Evolutionary conservation across 2,797 vertebrate species (phyloP), one percentile per base, ranked within the genome.

Genomic region (Cyclura pinguis): DNA sequence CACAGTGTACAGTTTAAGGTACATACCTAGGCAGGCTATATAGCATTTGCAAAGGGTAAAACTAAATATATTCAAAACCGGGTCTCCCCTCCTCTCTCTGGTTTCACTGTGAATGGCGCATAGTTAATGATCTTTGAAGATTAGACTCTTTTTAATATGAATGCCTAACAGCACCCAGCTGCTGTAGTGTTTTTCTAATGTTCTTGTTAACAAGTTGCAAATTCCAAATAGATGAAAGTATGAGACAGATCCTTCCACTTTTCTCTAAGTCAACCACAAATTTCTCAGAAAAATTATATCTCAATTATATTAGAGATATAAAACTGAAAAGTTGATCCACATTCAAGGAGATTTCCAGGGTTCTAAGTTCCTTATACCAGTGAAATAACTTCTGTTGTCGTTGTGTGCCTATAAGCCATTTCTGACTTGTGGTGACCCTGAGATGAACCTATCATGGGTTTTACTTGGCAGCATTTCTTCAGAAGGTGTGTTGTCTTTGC

Each of bases 91-190:
- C 8, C 57, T 13, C 10, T 73, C 35, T 57, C 32, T n/a, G 83
- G 83, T 87, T 52, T 86, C 93, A 22, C 42, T 92, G 64, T 38
- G 84, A 91, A 93, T 80, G 72, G n/a, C 89, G 85, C 57, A 64
- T 3, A 8, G 69, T 89, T 87, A 83, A 52, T 88, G 32, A 84
- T 38, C 90, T 92, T 72, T 80, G 90, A 92, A 93, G 93, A 92
- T 88, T 89, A 82, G 89, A 83, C 35, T 77, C 35, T 47, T 6
- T 93, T 89, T 92, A 64, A 88, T 86, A 77, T 42, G 52, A 32
- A 67, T 47, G 52, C 29, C 64, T 84, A 72, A 42, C 1, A 87
- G 2, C 85, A 8, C 14, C 14, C 50, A 35, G 57, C 90, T 89
- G 85, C 18, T 35, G 35, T 57, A 82, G 47, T 0, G 13, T 0